Percentiles rank a stretch among this genome's conserved stretches.
Conservation (phyloP, 2,797 vertebrate genomes). For the Octomys mimax region DNA sequence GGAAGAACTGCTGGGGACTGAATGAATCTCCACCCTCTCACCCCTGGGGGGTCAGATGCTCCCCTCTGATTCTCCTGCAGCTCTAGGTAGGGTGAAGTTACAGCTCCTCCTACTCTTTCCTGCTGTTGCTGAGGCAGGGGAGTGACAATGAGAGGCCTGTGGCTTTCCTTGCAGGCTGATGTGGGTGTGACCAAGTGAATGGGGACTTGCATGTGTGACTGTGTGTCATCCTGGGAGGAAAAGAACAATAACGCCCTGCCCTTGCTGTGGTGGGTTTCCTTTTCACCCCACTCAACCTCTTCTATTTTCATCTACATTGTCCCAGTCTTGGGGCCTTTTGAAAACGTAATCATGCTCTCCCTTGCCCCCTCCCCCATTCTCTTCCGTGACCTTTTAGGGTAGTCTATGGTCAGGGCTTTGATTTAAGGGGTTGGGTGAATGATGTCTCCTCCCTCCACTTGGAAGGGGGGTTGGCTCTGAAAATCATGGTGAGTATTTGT, state of each 20-base stretch:
- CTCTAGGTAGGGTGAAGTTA: neutral
- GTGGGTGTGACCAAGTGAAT: constrained; percentile 54
- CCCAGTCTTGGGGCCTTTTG: neutral
- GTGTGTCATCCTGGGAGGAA: neutral
- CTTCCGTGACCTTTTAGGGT: constrained; percentile 57
- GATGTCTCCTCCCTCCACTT: neutral
- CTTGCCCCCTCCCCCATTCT: constrained; percentile 38
- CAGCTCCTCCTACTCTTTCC: constrained; percentile 44
- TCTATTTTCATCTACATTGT: constrained; percentile 57
- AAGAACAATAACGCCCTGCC: neutral
- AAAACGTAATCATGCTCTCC: constrained; percentile 54
- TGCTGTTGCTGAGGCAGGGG: neutral
- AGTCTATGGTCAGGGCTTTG: neutral
- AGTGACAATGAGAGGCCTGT: neutral
- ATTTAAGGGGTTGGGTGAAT: neutral
- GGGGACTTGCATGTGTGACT: neutral
- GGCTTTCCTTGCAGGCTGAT: constrained; percentile 45
- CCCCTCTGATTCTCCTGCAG: no score
- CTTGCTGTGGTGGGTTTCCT: neutral
- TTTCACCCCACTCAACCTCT: neutral
- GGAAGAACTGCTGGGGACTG: neutral
- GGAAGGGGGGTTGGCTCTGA: no score
- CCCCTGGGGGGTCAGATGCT: neutral
- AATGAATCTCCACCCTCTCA: neutral
- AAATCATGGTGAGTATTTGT: neutral